Conservation (phyloP, 1,140 invertebrate genomes). For the Sarcophaga peregrina region DNA sequence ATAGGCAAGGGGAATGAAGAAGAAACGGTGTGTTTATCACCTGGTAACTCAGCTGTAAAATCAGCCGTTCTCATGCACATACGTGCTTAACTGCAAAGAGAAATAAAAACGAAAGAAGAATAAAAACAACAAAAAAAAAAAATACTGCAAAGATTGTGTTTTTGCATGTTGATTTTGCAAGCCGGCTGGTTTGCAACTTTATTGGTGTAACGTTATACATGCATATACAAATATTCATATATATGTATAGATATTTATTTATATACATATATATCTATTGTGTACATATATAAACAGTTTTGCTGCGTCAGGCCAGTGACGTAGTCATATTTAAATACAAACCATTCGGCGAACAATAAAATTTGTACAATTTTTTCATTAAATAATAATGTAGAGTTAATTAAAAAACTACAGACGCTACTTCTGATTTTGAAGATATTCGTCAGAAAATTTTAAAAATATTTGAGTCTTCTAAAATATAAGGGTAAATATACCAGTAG, state of each 20-base stretch:
- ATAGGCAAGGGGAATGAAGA: constrained; percentile 26
- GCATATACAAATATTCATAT: too few species aligned
- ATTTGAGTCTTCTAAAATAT: too few species aligned
- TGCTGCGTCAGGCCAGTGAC: neutral
- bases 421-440: too few species aligned
- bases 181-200: neutral
- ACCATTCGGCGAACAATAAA: neutral
- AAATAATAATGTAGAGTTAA: too few species aligned
- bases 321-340: constrained; percentile 1
- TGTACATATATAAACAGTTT: neutral
- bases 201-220: neutral
- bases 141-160: neutral
- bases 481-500: too few species aligned
- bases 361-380: neutral
- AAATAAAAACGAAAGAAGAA: neutral
- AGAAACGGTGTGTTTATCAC: constrained; percentile 54
- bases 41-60: constrained; percentile 66
- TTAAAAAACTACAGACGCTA: neutral
- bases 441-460: too few species aligned
- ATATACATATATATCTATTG: too few species aligned
- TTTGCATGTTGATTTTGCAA: neutral
- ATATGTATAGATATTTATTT: too few species aligned
- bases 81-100: neutral
- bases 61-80: constrained; percentile 53
- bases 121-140: neutral